Evolutionary conservation across 2,888 invertebrate species (phyloP).

Genomic region (Trichopria drosophilae): DNA sequence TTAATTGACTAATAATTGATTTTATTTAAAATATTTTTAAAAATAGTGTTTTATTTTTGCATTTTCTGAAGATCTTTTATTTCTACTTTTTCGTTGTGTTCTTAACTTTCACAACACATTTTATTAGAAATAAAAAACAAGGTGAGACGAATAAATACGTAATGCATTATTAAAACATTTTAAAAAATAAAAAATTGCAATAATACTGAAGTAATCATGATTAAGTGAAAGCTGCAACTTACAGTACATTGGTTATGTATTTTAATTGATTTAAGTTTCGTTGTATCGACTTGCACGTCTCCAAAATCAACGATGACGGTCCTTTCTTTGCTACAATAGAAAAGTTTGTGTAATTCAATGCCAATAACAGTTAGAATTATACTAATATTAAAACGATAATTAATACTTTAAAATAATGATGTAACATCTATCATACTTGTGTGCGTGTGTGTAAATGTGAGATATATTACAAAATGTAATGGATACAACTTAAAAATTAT

Average conservation of each 20-base stretch:
- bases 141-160: too few relatives aligned
- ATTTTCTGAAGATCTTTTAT: too few relatives aligned
- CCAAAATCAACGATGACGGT: slow-evolving; percentile 47
- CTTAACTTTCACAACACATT: too few relatives aligned
- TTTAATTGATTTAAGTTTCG: slow-evolving; percentile 40
- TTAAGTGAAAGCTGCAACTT: too few relatives aligned
- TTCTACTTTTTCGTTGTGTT: too few relatives aligned
- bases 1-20: not conserved
- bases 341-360: not conserved
- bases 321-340: not conserved
- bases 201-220: not conserved
- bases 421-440: not conserved
- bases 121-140: too few relatives aligned
- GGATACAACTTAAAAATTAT: not conserved
- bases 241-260: slow-evolving; percentile 45
- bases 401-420: not conserved
- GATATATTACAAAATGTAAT: not conserved
- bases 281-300: slow-evolving; percentile 39
- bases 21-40: too few relatives aligned
- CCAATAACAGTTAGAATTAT: not conserved
- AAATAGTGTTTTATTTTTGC: too few relatives aligned
- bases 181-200: slow-evolving; percentile 5
- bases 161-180: not conserved
- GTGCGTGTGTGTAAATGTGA: not conserved
- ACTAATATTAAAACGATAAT: not conserved